Conservation (phyloP, 1,140 invertebrate genomes). For the Orussus abietinus region DNA sequence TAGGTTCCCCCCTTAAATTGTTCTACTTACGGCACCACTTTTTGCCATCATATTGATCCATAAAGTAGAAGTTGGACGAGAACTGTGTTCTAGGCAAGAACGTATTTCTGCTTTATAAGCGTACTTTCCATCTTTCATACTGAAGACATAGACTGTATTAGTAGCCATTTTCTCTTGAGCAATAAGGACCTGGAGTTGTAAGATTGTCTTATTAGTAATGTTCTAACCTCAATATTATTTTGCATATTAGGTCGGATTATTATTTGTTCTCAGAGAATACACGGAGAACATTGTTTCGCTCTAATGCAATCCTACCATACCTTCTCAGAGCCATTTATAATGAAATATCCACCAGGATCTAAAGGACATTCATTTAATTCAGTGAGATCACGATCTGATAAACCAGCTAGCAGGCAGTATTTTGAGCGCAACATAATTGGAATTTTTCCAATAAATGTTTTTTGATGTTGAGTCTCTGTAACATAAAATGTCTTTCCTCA, state of each 20-base stretch:
- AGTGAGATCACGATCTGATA: slow-evolving; percentile 96
- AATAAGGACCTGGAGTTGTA: slow-evolving; percentile 74
- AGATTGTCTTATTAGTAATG: too few species aligned
- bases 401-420: slow-evolving; percentile 88
- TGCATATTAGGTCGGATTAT: too few species aligned
- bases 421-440: slow-evolving; percentile 98
- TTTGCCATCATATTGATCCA: slow-evolving; percentile 99
- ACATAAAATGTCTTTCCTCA: background rate
- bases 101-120: slow-evolving; percentile 96
- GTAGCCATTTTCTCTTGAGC: slow-evolving; percentile 99
- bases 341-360: slow-evolving; percentile 96
- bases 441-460: slow-evolving; percentile 99
- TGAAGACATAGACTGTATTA: slow-evolving; percentile 98
- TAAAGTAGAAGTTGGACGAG: slow-evolving; percentile 90
- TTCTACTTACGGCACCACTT: slow-evolving; percentile 69
- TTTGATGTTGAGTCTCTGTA: slow-evolving; percentile 87
- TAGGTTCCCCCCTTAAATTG: too few species aligned
- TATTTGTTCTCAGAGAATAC: too few species aligned
- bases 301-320: slow-evolving; percentile 56
- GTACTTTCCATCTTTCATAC: slow-evolving; percentile 97
- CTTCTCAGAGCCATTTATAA: slow-evolving; percentile 95
- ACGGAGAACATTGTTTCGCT: too few species aligned
- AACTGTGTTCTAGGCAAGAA: slow-evolving; percentile 91
- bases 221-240: too few species aligned
- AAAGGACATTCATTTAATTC: slow-evolving; percentile 98